Evolutionary conservation across 2,113 vertebrate species (phyloP).

Genomic region (Hucho hucho): DNA sequence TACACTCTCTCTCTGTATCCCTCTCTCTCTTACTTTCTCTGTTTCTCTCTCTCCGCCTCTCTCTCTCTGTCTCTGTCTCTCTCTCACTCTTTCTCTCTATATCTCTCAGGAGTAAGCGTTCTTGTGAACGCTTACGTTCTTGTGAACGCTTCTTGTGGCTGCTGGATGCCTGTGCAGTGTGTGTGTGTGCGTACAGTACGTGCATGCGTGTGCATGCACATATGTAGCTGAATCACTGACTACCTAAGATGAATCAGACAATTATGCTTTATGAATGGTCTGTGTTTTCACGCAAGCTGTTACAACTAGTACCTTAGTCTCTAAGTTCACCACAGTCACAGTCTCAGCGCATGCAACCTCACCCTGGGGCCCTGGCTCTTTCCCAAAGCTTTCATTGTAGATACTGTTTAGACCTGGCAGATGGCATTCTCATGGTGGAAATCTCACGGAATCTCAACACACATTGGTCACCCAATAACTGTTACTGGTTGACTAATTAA

Average conservation of each 20-base stretch:
- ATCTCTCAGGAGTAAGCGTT: too few species aligned
- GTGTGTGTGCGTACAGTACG: too few species aligned
- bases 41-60: neutral
- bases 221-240: conserved; percentile 13
- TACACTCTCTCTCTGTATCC: neutral
- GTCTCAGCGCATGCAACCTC: neutral
- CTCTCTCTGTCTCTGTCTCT: neutral
- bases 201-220: too few species aligned
- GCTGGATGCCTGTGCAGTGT: too few species aligned
- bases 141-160: too few species aligned
- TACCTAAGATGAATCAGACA: conserved; percentile 38
- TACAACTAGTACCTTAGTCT: conserved; percentile 22
- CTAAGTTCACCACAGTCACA: neutral
- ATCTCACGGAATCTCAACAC: too few species aligned
- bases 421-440: neutral
- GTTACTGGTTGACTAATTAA: neutral
- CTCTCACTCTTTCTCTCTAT: neutral
- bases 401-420: neutral
- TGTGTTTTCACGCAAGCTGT: conserved; percentile 25
- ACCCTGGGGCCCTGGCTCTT: neutral
- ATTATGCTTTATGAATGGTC: conserved; percentile 33
- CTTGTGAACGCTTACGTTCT: too few species aligned
- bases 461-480: neutral
- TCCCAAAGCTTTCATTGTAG: neutral
- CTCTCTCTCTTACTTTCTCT: neutral